These are phyloP conservation scores for Vollenhovia emeryi DNA, from an alignment of 1,140 invertebrate genomes.

Conservation along the genomic window DNA sequence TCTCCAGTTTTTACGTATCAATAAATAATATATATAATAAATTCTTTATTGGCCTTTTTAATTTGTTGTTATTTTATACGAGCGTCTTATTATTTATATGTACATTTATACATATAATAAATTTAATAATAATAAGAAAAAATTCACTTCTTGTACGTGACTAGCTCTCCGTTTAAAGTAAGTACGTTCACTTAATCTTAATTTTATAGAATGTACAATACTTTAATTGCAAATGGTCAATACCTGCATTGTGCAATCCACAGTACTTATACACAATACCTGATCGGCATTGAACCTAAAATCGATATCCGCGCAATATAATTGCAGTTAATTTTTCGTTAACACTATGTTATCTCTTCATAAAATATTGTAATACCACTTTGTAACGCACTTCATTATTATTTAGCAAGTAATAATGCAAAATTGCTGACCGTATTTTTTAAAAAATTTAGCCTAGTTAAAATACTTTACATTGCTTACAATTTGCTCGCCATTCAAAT, in stretches of 20 bases:
- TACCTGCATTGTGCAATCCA: neutral
- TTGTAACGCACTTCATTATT: neutral
- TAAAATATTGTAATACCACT: neutral
- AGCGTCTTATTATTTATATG: neutral
- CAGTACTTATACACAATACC: neutral
- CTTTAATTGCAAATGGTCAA: neutral
- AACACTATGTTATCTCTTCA: neutral
- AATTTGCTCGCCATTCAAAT: constrained; percentile 10
- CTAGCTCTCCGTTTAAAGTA: neutral
- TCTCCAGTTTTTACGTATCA: too few species aligned
- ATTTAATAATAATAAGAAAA: neutral
- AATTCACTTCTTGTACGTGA: neutral
- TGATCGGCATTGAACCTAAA: neutral
- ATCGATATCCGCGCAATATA: neutral
- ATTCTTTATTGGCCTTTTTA: too few species aligned
- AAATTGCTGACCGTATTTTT: neutral
- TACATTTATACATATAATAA: neutral
- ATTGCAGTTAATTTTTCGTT: neutral
- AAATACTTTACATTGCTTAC: neutral
- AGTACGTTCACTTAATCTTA: neutral
- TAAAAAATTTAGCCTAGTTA: neutral
- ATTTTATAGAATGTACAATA: neutral
- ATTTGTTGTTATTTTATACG: too few species aligned
- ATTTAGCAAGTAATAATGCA: neutral
- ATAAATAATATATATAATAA: too few species aligned